Evolutionary conservation across 2,797 vertebrate genomes (phyloP).

Genomic region (Gymnopithys bicolor): DNA sequence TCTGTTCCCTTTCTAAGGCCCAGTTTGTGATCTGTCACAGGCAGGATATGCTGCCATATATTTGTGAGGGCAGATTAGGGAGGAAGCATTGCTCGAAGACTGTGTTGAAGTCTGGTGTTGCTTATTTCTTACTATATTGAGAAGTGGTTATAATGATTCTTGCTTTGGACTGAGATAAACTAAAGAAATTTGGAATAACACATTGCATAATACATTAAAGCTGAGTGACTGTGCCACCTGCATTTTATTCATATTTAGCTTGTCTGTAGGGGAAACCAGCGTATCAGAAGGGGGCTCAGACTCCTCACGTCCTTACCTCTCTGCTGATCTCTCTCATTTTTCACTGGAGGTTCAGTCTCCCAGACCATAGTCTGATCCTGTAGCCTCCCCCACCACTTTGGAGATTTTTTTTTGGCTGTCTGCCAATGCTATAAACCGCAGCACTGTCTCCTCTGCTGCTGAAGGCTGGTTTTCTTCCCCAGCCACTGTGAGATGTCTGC

Average conservation of each 20-base stretch:
- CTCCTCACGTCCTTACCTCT: background rate
- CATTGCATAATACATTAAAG: background rate
- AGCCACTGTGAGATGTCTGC: background rate
- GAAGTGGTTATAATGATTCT: background rate
- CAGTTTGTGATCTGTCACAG: background rate
- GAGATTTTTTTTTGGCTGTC: constrained; percentile 18
- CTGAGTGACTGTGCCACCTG: background rate
- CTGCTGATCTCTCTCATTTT: background rate
- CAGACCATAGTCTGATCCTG: background rate
- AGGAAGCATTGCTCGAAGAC: background rate
- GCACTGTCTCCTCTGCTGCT: constrained; percentile 30
- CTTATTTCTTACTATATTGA: background rate
- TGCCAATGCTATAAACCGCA: constrained; percentile 30
- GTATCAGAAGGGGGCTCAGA: background rate
- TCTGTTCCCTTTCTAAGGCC: background rate
- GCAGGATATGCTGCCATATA: background rate
- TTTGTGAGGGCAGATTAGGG: background rate
- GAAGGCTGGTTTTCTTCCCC: constrained; percentile 43
- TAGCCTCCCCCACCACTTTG: background rate
- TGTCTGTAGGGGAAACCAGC: background rate
- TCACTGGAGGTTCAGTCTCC: background rate
- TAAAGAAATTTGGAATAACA: background rate
- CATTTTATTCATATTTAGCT: constrained; percentile 1
- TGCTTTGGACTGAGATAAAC: background rate
- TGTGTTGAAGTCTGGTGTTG: background rate